Percentiles rank a stretch among this genome's conserved stretches.
phyloP scores from a whole-genome alignment of 2,797 vertebrate genomes.

The Acanthurus leucopareius region DNA sequence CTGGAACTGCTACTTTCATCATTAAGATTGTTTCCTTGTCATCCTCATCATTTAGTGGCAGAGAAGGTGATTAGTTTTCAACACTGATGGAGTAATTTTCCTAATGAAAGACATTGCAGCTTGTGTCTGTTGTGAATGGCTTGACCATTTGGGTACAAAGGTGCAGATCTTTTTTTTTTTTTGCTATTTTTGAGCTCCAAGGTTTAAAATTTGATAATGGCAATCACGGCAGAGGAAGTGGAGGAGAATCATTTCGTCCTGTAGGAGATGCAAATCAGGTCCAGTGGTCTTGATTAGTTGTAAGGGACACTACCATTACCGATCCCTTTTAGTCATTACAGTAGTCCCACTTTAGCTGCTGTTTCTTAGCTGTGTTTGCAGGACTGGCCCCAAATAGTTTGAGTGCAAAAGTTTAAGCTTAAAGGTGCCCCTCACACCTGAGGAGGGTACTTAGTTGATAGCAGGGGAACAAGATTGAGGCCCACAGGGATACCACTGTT shows the following conservation, averaged over 20 bases:
- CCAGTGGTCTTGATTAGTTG: not conserved
- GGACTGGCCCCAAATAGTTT: slow-evolving; percentile 6
- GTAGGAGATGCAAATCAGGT: slow-evolving; percentile 1
- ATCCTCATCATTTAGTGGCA: not conserved
- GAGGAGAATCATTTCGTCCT: not conserved
- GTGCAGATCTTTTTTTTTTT: not conserved
- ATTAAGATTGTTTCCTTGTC: not conserved
- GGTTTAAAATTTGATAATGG: not conserved
- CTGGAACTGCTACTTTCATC: not conserved
- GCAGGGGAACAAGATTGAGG: slow-evolving; percentile 25
- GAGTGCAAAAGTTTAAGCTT: slow-evolving; percentile 20
- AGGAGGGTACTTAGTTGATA: slow-evolving; percentile 34
- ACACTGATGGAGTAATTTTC: no score
- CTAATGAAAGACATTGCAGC: not conserved
- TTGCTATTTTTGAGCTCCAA: not conserved
- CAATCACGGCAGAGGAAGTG: not conserved
- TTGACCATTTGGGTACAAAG: no score
- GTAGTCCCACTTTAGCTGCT: not conserved
- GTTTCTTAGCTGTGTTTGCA: slow-evolving; percentile 12
- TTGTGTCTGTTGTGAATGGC: not conserved
- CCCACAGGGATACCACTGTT: slow-evolving; percentile 14
- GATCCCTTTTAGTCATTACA: not conserved
- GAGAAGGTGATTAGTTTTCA: no score
- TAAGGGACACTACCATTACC: not conserved
- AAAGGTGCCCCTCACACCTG: slow-evolving; percentile 27